Base-by-base conservation (phyloP, 1,140 invertebrate genomes). In the Cheumatopsyche charites region DNA sequence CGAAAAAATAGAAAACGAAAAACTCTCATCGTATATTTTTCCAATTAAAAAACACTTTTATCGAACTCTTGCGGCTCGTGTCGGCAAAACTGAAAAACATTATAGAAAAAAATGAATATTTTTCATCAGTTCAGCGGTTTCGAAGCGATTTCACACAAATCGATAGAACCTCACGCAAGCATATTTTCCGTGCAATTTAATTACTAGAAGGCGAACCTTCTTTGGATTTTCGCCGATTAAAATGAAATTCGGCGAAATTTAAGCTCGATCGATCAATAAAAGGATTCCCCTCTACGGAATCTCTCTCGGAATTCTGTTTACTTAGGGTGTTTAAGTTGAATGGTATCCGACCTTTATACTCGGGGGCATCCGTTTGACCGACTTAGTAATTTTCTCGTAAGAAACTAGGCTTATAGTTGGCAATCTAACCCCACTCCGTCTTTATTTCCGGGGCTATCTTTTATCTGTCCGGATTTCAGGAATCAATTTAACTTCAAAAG, bases 361-460 rank as follows among this genome's bases (percentile, higher is more conserved):
- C 25, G 3, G 23, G 29, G 23, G 21, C 25, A 58, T 58, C 55
- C 55, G 21, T 26, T 58, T 58, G 23, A 58, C 55, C 55, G 55
- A 58, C 55, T 58, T 58, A 25, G 55, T 58, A 58, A 58, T 58
- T 58, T 58, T 58, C 19, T 25, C 23, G 23, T 55, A 63, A 63
- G 62, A 41, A 63, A 63, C 29, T 63, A 63, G 15, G 62, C 62
- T 42, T 63, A 63, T 63, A 63, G 62, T 42, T 43, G 29, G 29
- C 29, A 36, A 36, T 36, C 29, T 36, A 36, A 36, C 29, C 29
- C 29, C 29, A n/a, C n/a, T n/a, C 29, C 29, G 29, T 36, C 29
- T 36, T 36, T 36, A 36, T 36, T 36, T 36, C 29, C 29, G 9
- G 29, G 29, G 3, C 29, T 36, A 9, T 36, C 29, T 36, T 9